phyloP scores from a whole-genome alignment of 2,888 invertebrate species.

The Drosophila peninsularis region DNA sequence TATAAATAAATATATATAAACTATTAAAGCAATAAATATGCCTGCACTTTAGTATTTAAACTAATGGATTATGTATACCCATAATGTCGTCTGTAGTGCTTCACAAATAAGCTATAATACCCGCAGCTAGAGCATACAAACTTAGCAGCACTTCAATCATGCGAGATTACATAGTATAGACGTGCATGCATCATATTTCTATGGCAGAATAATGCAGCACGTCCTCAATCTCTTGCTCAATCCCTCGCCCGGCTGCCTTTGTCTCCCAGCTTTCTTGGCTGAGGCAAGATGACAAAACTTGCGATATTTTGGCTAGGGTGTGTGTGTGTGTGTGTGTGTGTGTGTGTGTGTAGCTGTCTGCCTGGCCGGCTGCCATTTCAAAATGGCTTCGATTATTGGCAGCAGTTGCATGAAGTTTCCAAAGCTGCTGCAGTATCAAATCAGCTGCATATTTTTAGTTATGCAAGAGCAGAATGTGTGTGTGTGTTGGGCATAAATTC shows the following conservation, averaged over 20 bases:
- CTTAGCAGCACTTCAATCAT: conserved; percentile 51
- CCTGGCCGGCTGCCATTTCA: conserved; percentile 17
- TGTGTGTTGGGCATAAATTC: conserved; percentile 60
- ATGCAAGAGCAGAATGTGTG: conserved; percentile 30
- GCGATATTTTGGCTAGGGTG: neutral
- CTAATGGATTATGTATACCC: neutral
- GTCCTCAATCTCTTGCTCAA: conserved; percentile 5
- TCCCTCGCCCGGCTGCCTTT: conserved; percentile 4
- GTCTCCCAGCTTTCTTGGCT: neutral
- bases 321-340: no score
- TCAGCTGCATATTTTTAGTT: conserved; percentile 38
- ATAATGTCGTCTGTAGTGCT: neutral
- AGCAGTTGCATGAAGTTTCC: conserved; percentile 27
- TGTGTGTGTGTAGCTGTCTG: neutral
- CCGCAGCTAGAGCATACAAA: conserved; percentile 2
- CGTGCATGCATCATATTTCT: conserved; percentile 39
- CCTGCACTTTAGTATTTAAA: neutral
- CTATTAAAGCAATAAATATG: neutral
- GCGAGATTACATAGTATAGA: conserved; percentile 36
- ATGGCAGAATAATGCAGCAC: conserved; percentile 28
- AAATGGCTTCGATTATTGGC: conserved; percentile 43
- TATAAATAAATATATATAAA: no score
- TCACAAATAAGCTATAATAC: neutral
- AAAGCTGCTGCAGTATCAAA: conserved; percentile 10
- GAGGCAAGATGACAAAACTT: conserved; percentile 1